Evolutionary conservation across 92 coral and sea anemone species (phyloP).

Genomic region (Blastomussa wellsi): DNA sequence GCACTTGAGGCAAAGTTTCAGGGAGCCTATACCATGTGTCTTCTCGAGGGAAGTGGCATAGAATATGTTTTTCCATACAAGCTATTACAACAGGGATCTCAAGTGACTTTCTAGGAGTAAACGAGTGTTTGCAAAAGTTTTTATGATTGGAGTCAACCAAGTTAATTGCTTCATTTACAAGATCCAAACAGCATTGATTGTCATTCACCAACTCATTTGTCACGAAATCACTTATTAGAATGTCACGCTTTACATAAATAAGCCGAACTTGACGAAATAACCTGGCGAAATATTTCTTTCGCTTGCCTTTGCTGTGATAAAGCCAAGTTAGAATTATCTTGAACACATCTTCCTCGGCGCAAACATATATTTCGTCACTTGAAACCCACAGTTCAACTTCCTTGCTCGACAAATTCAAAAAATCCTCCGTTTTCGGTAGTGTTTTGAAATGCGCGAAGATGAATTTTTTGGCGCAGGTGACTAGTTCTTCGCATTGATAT

Average conservation of each 20-base stretch:
- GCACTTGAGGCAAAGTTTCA: neutral
- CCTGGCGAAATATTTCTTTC: neutral
- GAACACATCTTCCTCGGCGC: conserved; percentile 12
- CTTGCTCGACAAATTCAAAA: neutral
- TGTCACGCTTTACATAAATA: neutral
- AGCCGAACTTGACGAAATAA: neutral
- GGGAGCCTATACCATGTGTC: neutral
- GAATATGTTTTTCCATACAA: neutral
- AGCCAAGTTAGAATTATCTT: neutral
- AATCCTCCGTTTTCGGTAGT: neutral
- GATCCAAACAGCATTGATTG: neutral
- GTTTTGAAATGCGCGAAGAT: neutral
- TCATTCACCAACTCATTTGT: neutral
- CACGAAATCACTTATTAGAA: neutral
- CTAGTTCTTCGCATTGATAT: neutral
- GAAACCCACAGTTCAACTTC: neutral
- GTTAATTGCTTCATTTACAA: neutral
- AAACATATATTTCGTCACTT: neutral
- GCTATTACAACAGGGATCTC: neutral
- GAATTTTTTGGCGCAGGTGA: neutral
- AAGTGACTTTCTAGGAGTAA: neutral
- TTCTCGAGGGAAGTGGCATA: neutral
- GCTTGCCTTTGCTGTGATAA: neutral
- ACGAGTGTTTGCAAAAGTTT: neutral
- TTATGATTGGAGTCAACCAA: neutral